These are phyloP conservation scores for Ethmia dodecea DNA, from an alignment of 2,888 invertebrate genomes.

Conservation along the genomic window DNA sequence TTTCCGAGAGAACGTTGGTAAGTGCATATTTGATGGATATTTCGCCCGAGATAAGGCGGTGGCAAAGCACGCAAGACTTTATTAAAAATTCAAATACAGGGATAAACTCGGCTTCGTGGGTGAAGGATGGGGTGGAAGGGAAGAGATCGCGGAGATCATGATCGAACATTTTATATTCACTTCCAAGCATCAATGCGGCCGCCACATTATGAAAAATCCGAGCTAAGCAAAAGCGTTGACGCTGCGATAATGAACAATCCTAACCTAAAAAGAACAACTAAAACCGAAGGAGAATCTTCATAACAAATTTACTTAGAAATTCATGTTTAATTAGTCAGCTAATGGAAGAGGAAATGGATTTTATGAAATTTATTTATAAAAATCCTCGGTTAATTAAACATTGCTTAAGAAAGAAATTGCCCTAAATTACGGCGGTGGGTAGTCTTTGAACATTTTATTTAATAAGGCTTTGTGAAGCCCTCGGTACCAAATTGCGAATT, in stretches of 20 bases:
- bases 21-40: constrained; percentile 34
- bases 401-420: constrained; percentile 43
- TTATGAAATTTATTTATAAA: no score
- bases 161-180: constrained; percentile 59
- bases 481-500: constrained; percentile 70
- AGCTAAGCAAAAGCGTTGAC: not conserved
- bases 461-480: constrained; percentile 61
- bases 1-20: constrained; percentile 26
- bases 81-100: constrained; percentile 48
- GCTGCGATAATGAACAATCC: no score
- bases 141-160: constrained; percentile 47
- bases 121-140: constrained; percentile 28
- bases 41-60: constrained; percentile 29
- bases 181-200: constrained; percentile 21
- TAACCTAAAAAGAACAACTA: no score
- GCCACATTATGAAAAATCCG: constrained; percentile 3
- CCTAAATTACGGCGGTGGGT: constrained; percentile 42
- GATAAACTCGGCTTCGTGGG: constrained; percentile 26
- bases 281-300: no score
- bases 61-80: constrained; percentile 30
- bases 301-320: no score
- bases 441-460: constrained; percentile 63
- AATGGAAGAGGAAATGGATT: no score
- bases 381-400: no score
- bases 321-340: no score